A percentile compares a stretch with the other conserved stretches of the same genome.
These are phyloP conservation scores for Crocuta crocuta DNA, from an alignment of 2,113 vertebrate species.

Conservation along the genomic window DNA sequence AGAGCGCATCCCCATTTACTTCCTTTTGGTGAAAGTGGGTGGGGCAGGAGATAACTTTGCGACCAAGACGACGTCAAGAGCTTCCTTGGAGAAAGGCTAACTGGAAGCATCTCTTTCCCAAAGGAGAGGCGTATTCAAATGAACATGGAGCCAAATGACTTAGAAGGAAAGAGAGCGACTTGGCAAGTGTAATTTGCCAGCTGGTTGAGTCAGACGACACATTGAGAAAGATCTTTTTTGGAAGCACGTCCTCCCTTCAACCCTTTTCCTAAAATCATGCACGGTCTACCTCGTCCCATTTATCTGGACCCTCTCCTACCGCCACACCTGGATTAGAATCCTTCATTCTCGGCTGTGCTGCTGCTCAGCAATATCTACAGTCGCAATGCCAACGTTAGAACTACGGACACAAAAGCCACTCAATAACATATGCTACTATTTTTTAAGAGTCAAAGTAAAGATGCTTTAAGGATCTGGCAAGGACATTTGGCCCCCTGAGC, in stretches of 20 bases:
- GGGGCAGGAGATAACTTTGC: neutral
- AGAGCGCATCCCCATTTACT: neutral
- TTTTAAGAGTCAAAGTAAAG: slow-evolving; percentile 72
- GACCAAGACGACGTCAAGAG: slow-evolving; percentile 9
- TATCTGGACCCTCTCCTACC: neutral
- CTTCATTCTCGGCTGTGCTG: neutral
- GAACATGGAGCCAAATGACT: slow-evolving; percentile 68
- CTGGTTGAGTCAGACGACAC: slow-evolving; percentile 80
- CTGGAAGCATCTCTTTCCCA: slow-evolving; percentile 34
- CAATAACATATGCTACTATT: slow-evolving; percentile 35
- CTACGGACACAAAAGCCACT: slow-evolving; percentile 23
- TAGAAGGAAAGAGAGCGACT: slow-evolving; percentile 75
- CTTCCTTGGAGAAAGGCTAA: slow-evolving; percentile 29
- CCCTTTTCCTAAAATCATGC: slow-evolving; percentile 49
- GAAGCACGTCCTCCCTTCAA: slow-evolving; percentile 76
- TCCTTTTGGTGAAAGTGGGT: neutral
- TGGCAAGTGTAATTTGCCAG: slow-evolving; percentile 73
- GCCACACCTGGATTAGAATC: neutral
- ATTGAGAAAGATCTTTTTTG: slow-evolving; percentile 77
- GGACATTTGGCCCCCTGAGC: slow-evolving; percentile 60
- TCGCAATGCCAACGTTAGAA: slow-evolving; percentile 10
- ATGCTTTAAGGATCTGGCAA: slow-evolving; percentile 67
- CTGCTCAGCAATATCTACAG: neutral
- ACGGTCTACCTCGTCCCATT: slow-evolving; percentile 36
- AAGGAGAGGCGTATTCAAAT: slow-evolving; percentile 58